A percentile compares a stretch with the other conserved stretches of the same genome.
phyloP scores from a whole-genome alignment of 1,140 invertebrate species.

The Panagrolaimus sp. region DNA sequence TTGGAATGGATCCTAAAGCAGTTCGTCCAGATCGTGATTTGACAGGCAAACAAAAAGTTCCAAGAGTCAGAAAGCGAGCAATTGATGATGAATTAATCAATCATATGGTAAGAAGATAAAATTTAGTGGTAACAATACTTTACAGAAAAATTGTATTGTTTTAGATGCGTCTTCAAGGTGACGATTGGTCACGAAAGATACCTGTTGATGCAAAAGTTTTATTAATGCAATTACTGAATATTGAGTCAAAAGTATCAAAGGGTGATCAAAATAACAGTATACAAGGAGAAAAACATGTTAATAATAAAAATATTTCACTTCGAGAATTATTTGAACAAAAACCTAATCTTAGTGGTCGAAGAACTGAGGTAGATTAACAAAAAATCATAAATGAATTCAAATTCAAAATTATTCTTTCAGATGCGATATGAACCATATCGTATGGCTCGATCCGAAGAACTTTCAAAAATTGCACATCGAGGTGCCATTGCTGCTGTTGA shows the following conservation, averaged over 20 bases:
- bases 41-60: constrained; percentile 57
- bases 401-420: constrained; percentile 31
- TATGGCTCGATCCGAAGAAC: constrained; percentile 55
- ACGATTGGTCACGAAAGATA: constrained; percentile 57
- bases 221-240: constrained; percentile 58
- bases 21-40: constrained; percentile 55
- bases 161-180: constrained; percentile 54
- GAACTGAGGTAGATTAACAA: constrained; percentile 41
- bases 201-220: constrained; percentile 55
- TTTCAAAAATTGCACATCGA: constrained; percentile 54
- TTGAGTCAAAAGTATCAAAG: constrained; percentile 55
- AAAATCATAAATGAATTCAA: background rate
- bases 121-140: constrained; percentile 5
- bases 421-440: constrained; percentile 58
- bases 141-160: constrained; percentile 15
- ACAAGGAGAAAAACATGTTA: constrained; percentile 4
- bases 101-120: constrained; percentile 48
- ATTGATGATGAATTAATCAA: constrained; percentile 58
- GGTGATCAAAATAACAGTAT: constrained; percentile 25
- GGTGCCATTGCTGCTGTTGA: constrained; percentile 58
- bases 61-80: constrained; percentile 46
- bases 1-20: constrained; percentile 57
- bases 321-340: constrained; percentile 57
- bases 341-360: constrained; percentile 38
- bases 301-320: constrained; percentile 44